Evolutionary conservation across 2,888 invertebrate genomes (phyloP), one percentile per base, ranked within the genome.

Genomic region (Oscheius sp.): DNA sequence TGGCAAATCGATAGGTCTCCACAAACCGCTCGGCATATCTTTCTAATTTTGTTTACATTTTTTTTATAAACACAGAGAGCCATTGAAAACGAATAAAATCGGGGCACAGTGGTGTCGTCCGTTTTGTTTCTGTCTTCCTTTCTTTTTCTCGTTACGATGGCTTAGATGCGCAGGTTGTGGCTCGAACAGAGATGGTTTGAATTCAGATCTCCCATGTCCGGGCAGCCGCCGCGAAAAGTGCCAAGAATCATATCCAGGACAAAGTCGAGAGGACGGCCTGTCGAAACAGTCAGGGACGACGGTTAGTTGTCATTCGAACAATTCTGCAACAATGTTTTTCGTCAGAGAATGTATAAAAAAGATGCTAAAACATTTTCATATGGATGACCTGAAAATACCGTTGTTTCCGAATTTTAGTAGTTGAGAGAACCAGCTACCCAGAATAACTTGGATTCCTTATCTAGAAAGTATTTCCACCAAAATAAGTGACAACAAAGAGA

Each of bases 141-240:
- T 7, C 21, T 55, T 21, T 9, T 9, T 35, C 55, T 2, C 2
- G 37, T 55, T 21, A 55, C 55, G 9, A 32, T 55, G 9, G 66
- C 42, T 66, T 73, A 50, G 73, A 73, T 73, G 73, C 73, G 57
- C 73, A 73, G 73, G 73, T 73, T 68, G 42, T 71, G 21, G 48
- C 51, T 13, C 9, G 21, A 21, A 32, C 32, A 32, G 42, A 33
- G 65, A 42, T 55, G 35, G 21, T 73, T 73, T 63, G 58, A 73
- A 73, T 58, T 73, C n/a, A 68, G 65, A 53, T 32, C 13, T 21
- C 42, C 7, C 42, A 65, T 68, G 68, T 68, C 55, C 2, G 68
- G 55, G 7, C 35, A 21, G 7, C 73, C 73, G 32, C 63, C 51
- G 53, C 42, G 73, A 50, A 73, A 73, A 33, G 33, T 73, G 21